phyloP scores from a whole-genome alignment of 1,140 invertebrate genomes.

The Monochamus saltuarius region DNA sequence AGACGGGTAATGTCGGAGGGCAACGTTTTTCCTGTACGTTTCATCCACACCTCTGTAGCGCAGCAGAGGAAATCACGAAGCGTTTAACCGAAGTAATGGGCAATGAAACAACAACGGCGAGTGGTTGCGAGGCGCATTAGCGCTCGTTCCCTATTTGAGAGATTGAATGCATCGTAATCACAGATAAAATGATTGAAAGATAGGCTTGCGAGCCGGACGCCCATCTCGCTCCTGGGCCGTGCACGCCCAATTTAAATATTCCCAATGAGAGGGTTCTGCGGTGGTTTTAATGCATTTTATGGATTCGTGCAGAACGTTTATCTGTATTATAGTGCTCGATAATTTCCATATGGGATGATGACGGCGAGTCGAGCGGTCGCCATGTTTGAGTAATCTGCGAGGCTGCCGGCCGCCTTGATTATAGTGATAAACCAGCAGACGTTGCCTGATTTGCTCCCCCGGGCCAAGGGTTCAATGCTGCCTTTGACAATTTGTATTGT shows the following conservation, averaged over 20 bases:
- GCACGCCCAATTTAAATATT: slow-evolving; percentile 40
- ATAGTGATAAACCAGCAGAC: slow-evolving; percentile 35
- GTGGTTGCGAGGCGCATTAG: too few relatives aligned
- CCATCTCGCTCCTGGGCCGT: slow-evolving; percentile 28
- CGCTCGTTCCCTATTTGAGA: too few relatives aligned
- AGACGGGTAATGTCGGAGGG: too few relatives aligned
- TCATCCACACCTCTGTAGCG: too few relatives aligned
- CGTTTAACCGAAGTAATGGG: too few relatives aligned
- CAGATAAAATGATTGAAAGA: slow-evolving; percentile 28
- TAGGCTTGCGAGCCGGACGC: slow-evolving; percentile 22
- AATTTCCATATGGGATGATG: slow-evolving; percentile 41
- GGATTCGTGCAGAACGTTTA: slow-evolving; percentile 40
- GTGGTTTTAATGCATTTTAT: slow-evolving; percentile 36
- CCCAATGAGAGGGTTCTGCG: slow-evolving; percentile 36
- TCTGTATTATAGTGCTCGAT: slow-evolving; percentile 38
- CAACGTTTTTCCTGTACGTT: too few relatives aligned
- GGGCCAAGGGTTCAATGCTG: slow-evolving; percentile 20
- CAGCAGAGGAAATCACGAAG: too few relatives aligned
- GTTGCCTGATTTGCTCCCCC: slow-evolving; percentile 27
- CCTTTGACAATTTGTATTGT: slow-evolving; percentile 19
- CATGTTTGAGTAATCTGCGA: slow-evolving; percentile 33
- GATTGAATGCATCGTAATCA: slow-evolving; percentile 22
- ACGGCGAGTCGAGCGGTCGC: slow-evolving; percentile 25
- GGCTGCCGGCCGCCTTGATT: slow-evolving; percentile 33
- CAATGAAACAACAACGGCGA: too few relatives aligned